A percentile compares a stretch with the other conserved stretches of the same genome.
These are phyloP conservation scores for Brachionus rubens DNA, from an alignment of 1,140 invertebrate genomes.

Conservation along the genomic window DNA sequence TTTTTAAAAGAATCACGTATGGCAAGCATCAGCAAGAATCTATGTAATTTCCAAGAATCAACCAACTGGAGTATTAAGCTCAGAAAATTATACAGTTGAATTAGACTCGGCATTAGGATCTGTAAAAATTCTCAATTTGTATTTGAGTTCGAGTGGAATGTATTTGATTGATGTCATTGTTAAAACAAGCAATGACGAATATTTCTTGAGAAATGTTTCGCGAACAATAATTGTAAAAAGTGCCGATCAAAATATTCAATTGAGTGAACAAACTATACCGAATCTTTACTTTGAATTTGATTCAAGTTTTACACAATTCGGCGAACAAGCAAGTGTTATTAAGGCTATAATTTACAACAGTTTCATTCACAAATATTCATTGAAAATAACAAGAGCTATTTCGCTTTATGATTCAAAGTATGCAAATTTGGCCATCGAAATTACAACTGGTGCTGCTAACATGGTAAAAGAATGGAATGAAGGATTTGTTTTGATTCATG, in stretches of 20 bases:
- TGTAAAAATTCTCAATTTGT: not conserved
- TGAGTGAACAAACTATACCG: not conserved
- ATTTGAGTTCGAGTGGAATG: not conserved
- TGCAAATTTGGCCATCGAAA: not conserved
- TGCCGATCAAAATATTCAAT: not conserved
- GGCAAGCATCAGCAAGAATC: not conserved
- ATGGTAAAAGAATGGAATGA: not conserved
- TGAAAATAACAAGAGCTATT: not conserved
- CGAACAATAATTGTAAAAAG: not conserved
- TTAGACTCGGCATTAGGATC: not conserved
- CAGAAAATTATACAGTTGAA: not conserved
- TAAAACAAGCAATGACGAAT: not conserved
- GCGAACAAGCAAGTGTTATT: not conserved
- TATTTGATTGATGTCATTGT: not conserved
- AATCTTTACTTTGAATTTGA: not conserved
- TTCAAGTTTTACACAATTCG: not conserved
- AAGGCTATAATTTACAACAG: constrained; percentile 11
- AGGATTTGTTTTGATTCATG: constrained; percentile 7
- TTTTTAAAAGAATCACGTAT: constrained; percentile 9
- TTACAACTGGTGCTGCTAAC: not conserved
- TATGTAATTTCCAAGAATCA: not conserved
- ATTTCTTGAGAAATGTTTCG: not conserved
- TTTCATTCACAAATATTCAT: constrained; percentile 2
- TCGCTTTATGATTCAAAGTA: not conserved
- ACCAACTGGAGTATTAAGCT: not conserved